These are phyloP conservation scores for Ochropleura leucogaster DNA, from an alignment of 2,888 invertebrate genomes.

Conservation along the genomic window DNA sequence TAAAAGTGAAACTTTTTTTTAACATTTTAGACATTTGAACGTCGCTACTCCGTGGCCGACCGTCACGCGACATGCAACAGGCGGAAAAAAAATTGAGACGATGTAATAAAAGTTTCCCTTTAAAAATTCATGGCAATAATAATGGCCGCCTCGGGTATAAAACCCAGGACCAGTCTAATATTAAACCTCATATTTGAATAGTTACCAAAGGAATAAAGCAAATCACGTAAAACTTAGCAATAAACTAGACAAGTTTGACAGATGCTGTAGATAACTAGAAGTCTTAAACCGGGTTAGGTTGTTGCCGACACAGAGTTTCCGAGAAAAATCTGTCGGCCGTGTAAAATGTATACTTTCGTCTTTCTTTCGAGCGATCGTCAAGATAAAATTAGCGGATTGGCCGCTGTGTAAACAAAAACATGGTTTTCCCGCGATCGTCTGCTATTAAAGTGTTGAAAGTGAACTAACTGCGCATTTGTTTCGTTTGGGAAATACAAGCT, in stretches of 20 bases:
- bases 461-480: constrained; percentile 51
- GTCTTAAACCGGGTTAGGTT: constrained; percentile 53
- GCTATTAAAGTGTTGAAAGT: constrained; percentile 49
- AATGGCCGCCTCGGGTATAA: background rate
- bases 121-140: background rate
- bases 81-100: no score
- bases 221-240: constrained; percentile 10
- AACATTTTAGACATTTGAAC: no score
- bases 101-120: no score
- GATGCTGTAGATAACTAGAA: constrained; percentile 48
- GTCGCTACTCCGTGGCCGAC: no score
- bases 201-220: constrained; percentile 2
- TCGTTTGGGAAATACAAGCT: constrained; percentile 39
- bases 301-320: constrained; percentile 61
- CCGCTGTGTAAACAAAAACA: constrained; percentile 70
- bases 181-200: background rate
- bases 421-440: constrained; percentile 67
- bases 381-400: constrained; percentile 67
- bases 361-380: constrained; percentile 62
- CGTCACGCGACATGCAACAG: no score
- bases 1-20: no score
- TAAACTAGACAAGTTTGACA: constrained; percentile 56
- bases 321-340: constrained; percentile 53
- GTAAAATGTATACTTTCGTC: constrained; percentile 66
- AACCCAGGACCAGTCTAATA: background rate